Evolutionary conservation across 2,797 vertebrate species (phyloP).

Genomic region (Spinus pinus): DNA sequence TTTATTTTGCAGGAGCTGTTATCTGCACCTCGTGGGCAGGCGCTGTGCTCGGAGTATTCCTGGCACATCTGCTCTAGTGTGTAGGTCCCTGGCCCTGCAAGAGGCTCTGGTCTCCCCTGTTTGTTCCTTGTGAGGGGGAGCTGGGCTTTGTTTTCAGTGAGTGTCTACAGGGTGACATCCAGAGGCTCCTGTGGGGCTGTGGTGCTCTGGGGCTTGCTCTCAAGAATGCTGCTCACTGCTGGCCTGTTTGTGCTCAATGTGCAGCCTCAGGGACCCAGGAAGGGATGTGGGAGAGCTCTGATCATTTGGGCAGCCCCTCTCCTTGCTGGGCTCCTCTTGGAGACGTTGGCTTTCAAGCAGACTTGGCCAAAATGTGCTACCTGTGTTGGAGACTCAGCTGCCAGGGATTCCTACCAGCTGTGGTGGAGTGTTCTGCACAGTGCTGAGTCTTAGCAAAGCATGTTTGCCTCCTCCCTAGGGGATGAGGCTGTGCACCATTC

Average conservation of each 20-base stretch:
- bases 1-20: not conserved
- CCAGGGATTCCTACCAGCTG: not conserved
- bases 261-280: not conserved
- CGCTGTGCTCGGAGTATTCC: fast-evolving
- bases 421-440: not conserved
- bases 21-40: not conserved
- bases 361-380: not conserved
- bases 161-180: not conserved
- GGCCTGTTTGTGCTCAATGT: not conserved
- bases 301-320: not conserved
- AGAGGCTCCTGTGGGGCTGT: not conserved
- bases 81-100: not conserved
- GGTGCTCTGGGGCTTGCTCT: not conserved
- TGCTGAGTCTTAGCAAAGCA: not conserved
- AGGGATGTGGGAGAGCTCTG: not conserved
- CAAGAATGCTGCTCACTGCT: not conserved
- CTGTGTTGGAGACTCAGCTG: not conserved
- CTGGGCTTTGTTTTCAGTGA: not conserved
- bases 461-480: not conserved
- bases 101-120: not conserved
- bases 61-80: not conserved
- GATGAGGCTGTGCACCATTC: not conserved
- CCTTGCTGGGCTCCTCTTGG: not conserved
- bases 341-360: fast-evolving
- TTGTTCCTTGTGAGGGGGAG: not conserved